A percentile compares a stretch with the other conserved stretches of the same genome.
These are phyloP conservation scores for Corynorhinus townsendii DNA, from an alignment of 2,113 vertebrate species.

Conservation along the genomic window DNA sequence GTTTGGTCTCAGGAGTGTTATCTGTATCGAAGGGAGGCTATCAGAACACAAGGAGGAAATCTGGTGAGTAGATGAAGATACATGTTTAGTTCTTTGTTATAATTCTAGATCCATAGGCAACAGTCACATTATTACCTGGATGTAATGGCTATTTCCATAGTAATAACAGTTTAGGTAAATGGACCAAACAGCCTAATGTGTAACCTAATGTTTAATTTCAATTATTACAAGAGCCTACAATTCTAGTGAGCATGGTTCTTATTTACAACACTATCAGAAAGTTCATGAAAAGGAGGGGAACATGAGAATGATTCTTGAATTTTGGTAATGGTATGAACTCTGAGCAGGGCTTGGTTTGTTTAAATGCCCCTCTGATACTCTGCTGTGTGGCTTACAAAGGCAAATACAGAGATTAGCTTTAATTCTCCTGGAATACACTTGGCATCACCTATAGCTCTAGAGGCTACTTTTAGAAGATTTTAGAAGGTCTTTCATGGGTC, in stretches of 20 bases:
- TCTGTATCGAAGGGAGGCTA: not conserved
- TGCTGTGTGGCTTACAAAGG: not conserved
- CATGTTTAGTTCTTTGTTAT: not conserved
- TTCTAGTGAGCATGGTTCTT: not conserved
- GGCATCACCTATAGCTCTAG: not conserved
- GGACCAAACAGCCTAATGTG: not conserved
- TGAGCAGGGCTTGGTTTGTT: not conserved
- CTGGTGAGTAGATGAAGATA: not conserved
- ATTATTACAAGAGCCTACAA: not conserved
- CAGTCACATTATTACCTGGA: not conserved
- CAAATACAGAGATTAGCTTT: not conserved
- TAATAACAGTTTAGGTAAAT: conserved; percentile 25
- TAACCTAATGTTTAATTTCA: conserved; percentile 20
- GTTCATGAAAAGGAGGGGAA: conserved; percentile 8
- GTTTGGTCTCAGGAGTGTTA: not conserved
- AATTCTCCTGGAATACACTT: not conserved
- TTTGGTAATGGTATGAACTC: not conserved
- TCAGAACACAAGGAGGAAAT: not conserved
- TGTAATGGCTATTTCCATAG: not conserved
- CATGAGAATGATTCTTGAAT: not conserved
- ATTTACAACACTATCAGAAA: conserved; percentile 27
- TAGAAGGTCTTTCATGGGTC: not conserved
- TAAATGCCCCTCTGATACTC: not conserved
- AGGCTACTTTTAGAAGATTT: conserved; percentile 14
- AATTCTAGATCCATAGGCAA: conserved; percentile 5